A percentile compares a stretch with the other conserved stretches of the same genome.
Conservation (phyloP, 2,888 invertebrate species). For the Candidula unifasciata region DNA sequence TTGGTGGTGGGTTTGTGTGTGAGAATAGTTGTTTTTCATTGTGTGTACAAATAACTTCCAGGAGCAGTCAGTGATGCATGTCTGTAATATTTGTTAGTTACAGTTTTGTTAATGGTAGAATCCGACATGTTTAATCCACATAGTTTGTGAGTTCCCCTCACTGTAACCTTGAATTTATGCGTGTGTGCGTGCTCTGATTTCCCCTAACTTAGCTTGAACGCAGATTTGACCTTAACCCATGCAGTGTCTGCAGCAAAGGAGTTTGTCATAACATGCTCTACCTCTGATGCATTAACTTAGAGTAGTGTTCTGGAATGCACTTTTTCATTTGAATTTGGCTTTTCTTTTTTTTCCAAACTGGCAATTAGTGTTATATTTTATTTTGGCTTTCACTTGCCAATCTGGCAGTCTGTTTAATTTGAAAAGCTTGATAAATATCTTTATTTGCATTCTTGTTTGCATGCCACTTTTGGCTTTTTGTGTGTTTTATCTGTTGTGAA, state of each 20-base stretch:
- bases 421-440: slow-evolving; percentile 6
- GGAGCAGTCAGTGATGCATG: slow-evolving; percentile 19
- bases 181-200: not conserved
- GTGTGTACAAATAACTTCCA: slow-evolving; percentile 12
- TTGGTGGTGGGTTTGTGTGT: slow-evolving; percentile 51
- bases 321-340: too few species aligned
- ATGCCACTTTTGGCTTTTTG: slow-evolving; percentile 15
- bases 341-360: too few species aligned
- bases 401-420: not conserved
- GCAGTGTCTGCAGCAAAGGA: slow-evolving; percentile 35
- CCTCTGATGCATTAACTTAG: not conserved
- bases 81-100: not conserved
- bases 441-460: slow-evolving; percentile 7
- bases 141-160: too few species aligned
- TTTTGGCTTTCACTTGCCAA: not conserved
- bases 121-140: not conserved
- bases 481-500: not conserved
- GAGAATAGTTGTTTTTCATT: not conserved
- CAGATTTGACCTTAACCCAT: slow-evolving; percentile 16
- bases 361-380: not conserved
- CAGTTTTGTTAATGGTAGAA: not conserved
- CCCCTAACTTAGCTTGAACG: not conserved
- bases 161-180: not conserved
- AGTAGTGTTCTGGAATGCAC: not conserved
- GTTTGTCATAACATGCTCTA: slow-evolving; percentile 37